Evolutionary conservation across 2,888 invertebrate genomes (phyloP), one percentile per base, ranked within the genome.

Genomic region (Blomia tropicalis): DNA sequence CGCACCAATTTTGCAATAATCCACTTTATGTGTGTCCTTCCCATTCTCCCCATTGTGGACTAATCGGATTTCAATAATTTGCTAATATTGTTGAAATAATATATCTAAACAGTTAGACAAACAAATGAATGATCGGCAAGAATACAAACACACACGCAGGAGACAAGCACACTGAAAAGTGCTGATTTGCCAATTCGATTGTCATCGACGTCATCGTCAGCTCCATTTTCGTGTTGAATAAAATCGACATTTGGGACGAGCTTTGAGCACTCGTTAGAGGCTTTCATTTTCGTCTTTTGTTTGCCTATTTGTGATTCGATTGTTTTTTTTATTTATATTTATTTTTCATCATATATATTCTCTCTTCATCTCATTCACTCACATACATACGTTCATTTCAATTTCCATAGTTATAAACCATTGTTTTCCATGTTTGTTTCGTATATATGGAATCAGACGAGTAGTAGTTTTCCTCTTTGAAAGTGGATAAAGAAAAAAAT

Each of bases 41-140:
- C n/a, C n/a, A 14, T 41, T 41, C 41, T 41, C 41, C 41, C n/a
- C 41, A 36, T 36, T 36, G 36, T 7, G 36, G 7, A 7, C 51
- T 47, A 47, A 47, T 47, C 51, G n/a, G 51, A 47, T 47, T 47
- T 47, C 51, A 47, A 47, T 47, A 47, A 47, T 11, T 47, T 19
- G 51, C 51, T 47, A 47, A 47, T 47, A 11, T n/a, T n/a, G n/a
- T 47, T 47, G 11, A 47, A 47, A 47, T 27, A 11, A 47, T n/a
- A 41, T 41, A 41, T 41, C 41, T n/a, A 41, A n/a, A 17, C 14
- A 14, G 14, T 41, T 41, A n/a, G n/a, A n/a, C 41, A 41, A n/a
- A 41, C 41, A 41, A 41, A 41, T 14, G 14, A 41, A 41, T 17
- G n/a, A n/a, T n/a, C n/a, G n/a, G n/a, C n/a, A n/a, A n/a, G n/a